Evolutionary conservation across 2,797 vertebrate genomes (phyloP).

Genomic region (Xiphorhynchus erythropygius): DNA sequence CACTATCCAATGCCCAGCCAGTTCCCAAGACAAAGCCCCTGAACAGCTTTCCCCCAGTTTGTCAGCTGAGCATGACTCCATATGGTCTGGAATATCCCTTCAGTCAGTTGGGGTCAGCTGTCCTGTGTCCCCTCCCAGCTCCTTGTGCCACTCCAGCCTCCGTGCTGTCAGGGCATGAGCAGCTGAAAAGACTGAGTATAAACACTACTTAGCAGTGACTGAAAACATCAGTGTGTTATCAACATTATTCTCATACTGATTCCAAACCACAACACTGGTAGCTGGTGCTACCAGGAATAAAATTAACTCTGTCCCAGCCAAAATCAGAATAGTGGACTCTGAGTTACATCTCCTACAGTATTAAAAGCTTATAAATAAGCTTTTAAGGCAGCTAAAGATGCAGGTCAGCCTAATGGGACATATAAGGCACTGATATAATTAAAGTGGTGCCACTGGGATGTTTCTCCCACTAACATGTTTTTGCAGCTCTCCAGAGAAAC

Average conservation of each 20-base stretch:
- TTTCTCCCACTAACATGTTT: background rate
- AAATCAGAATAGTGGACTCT: background rate
- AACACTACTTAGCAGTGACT: background rate
- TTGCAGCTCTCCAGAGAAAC: background rate
- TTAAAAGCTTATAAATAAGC: background rate
- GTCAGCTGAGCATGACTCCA: background rate
- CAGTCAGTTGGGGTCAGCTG: background rate
- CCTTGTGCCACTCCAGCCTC: background rate
- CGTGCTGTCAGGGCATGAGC: background rate
- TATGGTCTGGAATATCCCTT: background rate
- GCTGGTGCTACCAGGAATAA: background rate
- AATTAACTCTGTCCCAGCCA: background rate
- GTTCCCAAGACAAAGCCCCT: background rate
- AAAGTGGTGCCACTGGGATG: background rate
- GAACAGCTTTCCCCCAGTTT: background rate
- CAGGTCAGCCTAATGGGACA: background rate
- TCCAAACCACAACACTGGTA: background rate
- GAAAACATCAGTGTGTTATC: background rate
- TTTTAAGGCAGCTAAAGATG: background rate
- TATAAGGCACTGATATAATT: background rate
- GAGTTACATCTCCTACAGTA: background rate
- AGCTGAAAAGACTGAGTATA: background rate
- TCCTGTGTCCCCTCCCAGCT: background rate
- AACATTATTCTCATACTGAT: background rate
- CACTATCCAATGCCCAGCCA: background rate